Evolutionary conservation across 2,888 invertebrate species (phyloP).

Genomic region (Catocala nupta): DNA sequence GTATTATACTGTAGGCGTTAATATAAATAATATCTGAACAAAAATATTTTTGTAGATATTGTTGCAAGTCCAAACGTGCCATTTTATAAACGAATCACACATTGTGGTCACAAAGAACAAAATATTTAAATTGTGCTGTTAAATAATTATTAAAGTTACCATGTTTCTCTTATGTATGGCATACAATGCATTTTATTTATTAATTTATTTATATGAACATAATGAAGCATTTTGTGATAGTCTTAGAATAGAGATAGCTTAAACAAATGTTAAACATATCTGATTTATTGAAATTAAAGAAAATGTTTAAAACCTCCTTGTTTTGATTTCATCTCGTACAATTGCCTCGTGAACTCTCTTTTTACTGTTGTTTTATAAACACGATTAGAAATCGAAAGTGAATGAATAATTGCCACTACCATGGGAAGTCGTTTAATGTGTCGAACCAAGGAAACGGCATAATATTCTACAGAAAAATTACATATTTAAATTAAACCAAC

Average conservation of each 20-base stretch:
- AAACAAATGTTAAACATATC: conserved; percentile 54
- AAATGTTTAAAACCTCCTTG: conserved; percentile 24
- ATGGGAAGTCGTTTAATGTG: background rate
- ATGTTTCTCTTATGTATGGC: conserved; percentile 39
- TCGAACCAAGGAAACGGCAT: too few species aligned
- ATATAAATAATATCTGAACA: conserved; percentile 28
- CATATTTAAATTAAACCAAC: too few species aligned
- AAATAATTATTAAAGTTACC: conserved; percentile 26
- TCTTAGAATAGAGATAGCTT: conserved; percentile 58
- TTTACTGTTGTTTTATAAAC: conserved; percentile 37
- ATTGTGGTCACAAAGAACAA: conserved; percentile 29
- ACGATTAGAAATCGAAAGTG: conserved; percentile 3
- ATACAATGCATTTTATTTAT: conserved; percentile 64
- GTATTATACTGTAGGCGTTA: conserved; percentile 53
- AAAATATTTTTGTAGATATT: conserved; percentile 47
- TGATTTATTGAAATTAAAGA: conserved; percentile 51
- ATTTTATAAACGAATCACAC: conserved; percentile 31
- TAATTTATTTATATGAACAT: conserved; percentile 37
- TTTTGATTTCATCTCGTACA: conserved; percentile 16
- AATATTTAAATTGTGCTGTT: conserved; percentile 6
- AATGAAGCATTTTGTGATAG: conserved; percentile 62
- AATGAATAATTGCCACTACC: conserved; percentile 24
- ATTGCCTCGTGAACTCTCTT: background rate
- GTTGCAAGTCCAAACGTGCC: conserved; percentile 43
- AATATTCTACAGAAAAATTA: too few species aligned